Evolutionary conservation across 1,140 invertebrate genomes (phyloP).

Genomic region (Homarus americanus): DNA sequence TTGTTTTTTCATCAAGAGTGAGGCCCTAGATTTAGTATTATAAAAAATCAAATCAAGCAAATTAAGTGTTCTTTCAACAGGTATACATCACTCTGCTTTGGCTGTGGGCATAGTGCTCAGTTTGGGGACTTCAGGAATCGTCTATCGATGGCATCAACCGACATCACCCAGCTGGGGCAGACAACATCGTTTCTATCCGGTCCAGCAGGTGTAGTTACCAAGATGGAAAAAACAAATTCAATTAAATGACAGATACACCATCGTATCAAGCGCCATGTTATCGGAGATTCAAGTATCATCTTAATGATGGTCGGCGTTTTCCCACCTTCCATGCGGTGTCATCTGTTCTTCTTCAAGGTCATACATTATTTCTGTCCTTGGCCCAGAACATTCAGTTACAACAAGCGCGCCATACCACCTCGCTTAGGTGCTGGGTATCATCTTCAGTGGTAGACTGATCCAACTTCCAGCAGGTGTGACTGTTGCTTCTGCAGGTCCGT

Average conservation of each 20-base stretch:
- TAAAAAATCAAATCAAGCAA: too few relatives aligned
- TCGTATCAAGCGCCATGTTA: neutral
- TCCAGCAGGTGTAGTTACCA: conserved; percentile 16
- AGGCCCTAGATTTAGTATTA: too few relatives aligned
- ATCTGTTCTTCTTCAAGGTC: neutral
- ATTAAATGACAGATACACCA: too few relatives aligned
- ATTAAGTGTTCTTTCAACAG: too few relatives aligned
- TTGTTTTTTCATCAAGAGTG: too few relatives aligned
- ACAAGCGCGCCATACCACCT: neutral
- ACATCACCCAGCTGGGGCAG: conserved; percentile 26
- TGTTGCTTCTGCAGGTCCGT: conserved; percentile 11
- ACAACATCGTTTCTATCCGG: neutral
- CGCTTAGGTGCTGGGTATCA: neutral
- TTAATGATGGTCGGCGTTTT: neutral
- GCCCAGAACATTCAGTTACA: conserved; percentile 15
- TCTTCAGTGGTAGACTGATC: conserved; percentile 27
- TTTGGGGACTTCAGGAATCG: conserved; percentile 2
- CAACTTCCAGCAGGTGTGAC: conserved; percentile 33
- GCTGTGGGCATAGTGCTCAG: too few relatives aligned
- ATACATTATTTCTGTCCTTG: neutral
- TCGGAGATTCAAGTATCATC: conserved; percentile 1
- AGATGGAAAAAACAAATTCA: neutral
- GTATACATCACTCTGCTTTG: too few relatives aligned
- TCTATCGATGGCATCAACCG: neutral
- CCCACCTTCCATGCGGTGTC: neutral